Percentiles rank a stretch among this genome's conserved stretches.
Conservation (phyloP, 1,140 invertebrate species). For the Hypothenemus hampei region DNA sequence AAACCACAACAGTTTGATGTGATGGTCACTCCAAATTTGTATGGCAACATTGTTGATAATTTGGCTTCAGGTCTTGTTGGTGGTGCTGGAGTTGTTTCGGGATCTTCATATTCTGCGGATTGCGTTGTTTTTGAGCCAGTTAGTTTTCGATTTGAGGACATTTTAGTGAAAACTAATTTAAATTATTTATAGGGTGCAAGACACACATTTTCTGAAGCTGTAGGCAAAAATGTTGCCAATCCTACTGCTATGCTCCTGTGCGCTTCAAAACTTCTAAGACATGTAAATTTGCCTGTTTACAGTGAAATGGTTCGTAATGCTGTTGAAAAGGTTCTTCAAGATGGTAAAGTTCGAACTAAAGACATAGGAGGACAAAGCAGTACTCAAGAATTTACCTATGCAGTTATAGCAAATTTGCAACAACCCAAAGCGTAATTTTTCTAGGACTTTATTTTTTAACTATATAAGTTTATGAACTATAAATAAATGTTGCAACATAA, state of each 20-base stretch:
- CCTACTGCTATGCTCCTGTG: conserved; percentile 95
- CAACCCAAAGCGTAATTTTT: conserved; percentile 27
- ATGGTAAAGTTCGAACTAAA: conserved; percentile 91
- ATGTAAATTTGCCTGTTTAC: conserved; percentile 88
- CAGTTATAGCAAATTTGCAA: conserved; percentile 73
- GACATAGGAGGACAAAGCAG: conserved; percentile 94
- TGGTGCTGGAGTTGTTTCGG: conserved; percentile 95
- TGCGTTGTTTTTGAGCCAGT: conserved; percentile 96
- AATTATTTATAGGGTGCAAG: conserved; percentile 67
- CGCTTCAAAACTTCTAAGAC: conserved; percentile 87
- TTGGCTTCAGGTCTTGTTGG: conserved; percentile 93
- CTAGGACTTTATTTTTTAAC: too few relatives aligned
- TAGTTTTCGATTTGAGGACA: conserved; percentile 41
- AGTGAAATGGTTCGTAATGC: conserved; percentile 80
- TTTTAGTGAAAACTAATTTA: not conserved
- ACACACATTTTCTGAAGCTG: conserved; percentile 93
- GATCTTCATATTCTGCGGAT: conserved; percentile 85
- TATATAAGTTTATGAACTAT: too few relatives aligned
- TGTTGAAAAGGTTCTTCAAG: conserved; percentile 82
- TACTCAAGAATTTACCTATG: conserved; percentile 88
- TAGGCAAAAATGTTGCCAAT: conserved; percentile 97
- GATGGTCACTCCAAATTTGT: conserved; percentile 97
- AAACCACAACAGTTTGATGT: conserved; percentile 81
- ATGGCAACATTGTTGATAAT: conserved; percentile 98
- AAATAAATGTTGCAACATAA: too few relatives aligned